These are phyloP conservation scores for Eurystomus gularis DNA, from an alignment of 2,113 vertebrate species.

Conservation along the genomic window DNA sequence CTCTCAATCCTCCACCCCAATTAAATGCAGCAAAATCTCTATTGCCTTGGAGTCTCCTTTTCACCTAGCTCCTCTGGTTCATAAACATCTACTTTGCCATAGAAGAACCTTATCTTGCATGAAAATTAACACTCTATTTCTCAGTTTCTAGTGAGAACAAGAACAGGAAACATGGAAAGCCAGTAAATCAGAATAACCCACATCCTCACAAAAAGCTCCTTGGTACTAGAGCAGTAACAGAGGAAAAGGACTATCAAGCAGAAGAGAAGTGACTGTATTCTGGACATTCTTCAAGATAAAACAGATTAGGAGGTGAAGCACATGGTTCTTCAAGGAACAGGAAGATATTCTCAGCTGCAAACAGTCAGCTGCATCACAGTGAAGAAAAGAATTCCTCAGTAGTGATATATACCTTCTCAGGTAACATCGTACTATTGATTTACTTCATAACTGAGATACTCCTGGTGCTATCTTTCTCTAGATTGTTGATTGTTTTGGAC, in stretches of 20 bases:
- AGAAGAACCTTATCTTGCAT: background rate
- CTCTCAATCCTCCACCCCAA: background rate
- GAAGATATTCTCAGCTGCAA: background rate
- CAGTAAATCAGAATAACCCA: background rate
- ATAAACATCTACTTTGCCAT: background rate
- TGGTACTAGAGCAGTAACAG: background rate
- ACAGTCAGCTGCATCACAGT: background rate
- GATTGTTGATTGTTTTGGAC: background rate
- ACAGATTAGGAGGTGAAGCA: background rate
- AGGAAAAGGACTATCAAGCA: background rate
- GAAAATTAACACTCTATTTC: background rate
- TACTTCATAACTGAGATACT: background rate
- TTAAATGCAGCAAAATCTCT: constrained; percentile 7
- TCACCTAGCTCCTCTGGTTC: background rate
- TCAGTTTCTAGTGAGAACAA: background rate
- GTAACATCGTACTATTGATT: background rate
- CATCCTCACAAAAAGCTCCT: background rate
- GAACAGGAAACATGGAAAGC: background rate
- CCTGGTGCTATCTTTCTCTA: background rate
- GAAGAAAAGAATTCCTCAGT: background rate
- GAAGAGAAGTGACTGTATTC: background rate
- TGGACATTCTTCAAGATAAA: background rate
- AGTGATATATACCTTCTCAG: background rate
- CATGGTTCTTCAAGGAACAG: background rate
- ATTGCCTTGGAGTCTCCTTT: background rate